Percentiles rank a stretch among this genome's conserved stretches.
phyloP scores from a whole-genome alignment of 1,140 invertebrate species.

The Anastrepha ludens region DNA sequence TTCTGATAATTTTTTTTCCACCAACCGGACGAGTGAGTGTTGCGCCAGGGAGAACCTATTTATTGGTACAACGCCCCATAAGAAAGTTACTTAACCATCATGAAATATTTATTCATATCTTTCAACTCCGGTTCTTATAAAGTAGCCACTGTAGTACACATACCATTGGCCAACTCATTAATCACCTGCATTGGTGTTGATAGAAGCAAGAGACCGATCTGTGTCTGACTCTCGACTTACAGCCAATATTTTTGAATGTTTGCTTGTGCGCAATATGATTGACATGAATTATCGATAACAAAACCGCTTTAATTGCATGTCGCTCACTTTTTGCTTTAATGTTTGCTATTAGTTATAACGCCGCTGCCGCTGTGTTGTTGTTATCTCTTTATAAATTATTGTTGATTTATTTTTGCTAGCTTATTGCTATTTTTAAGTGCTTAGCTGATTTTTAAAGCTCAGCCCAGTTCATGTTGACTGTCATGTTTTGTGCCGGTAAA shows the following conservation, averaged over 20 bases:
- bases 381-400: not conserved
- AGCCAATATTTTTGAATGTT: too few species aligned
- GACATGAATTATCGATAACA: conserved; percentile 44
- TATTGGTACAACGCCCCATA: too few species aligned
- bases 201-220: not conserved
- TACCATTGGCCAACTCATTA: not conserved
- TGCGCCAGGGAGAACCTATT: too few species aligned
- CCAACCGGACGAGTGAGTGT: too few species aligned
- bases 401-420: not conserved
- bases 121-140: not conserved
- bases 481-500: conserved; percentile 31
- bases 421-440: conserved; percentile 30
- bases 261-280: not conserved
- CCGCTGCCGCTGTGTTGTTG: not conserved
- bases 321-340: conserved; percentile 13
- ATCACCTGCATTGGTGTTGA: not conserved
- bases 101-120: too few species aligned
- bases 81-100: too few species aligned
- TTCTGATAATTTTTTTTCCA: too few species aligned
- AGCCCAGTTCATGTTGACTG: conserved; percentile 8
- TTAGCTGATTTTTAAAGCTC: not conserved
- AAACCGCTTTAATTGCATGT: conserved; percentile 32
- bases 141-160: not conserved
- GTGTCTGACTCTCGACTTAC: too few species aligned
- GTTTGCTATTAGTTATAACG: not conserved